Conservation (phyloP, 2,797 vertebrate genomes). For the Oophaga sylvatica region DNA sequence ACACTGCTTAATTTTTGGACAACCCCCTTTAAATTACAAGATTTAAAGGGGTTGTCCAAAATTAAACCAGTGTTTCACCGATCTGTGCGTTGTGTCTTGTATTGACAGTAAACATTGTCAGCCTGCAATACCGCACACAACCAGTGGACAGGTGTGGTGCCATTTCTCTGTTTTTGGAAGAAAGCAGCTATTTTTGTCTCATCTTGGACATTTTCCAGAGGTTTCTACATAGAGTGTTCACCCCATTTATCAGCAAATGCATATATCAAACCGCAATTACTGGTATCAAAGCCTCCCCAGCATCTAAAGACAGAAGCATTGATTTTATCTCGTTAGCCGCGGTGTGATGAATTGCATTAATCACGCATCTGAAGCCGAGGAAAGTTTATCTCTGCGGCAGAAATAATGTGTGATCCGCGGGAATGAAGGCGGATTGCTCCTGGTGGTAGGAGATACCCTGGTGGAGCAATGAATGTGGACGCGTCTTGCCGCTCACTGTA, state of each 20-base stretch:
- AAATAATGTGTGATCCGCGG: conserved; percentile 52
- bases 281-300: conserved; percentile 46
- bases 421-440: conserved; percentile 52
- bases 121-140: no score
- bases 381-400: conserved; percentile 53
- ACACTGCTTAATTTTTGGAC: no score
- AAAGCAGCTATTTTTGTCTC: no score
- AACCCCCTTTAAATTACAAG: no score
- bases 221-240: neutral
- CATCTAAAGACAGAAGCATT: conserved; percentile 56
- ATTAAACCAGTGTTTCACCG: no score
- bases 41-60: no score
- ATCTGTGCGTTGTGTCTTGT: no score
- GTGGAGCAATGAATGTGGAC: conserved; percentile 2
- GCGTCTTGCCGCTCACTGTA: no score
- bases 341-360: conserved; percentile 61
- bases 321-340: conserved; percentile 57
- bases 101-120: no score
- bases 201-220: no score
- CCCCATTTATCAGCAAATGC: conserved; percentile 22
- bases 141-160: no score
- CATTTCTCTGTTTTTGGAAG: no score
- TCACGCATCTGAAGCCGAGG: conserved; percentile 56
- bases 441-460: conserved; percentile 23
- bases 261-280: conserved; percentile 48